Percentiles rank a stretch among this genome's conserved stretches.
Conservation (phyloP, 1,140 invertebrate species). For the Philopotamus ludificatus region DNA sequence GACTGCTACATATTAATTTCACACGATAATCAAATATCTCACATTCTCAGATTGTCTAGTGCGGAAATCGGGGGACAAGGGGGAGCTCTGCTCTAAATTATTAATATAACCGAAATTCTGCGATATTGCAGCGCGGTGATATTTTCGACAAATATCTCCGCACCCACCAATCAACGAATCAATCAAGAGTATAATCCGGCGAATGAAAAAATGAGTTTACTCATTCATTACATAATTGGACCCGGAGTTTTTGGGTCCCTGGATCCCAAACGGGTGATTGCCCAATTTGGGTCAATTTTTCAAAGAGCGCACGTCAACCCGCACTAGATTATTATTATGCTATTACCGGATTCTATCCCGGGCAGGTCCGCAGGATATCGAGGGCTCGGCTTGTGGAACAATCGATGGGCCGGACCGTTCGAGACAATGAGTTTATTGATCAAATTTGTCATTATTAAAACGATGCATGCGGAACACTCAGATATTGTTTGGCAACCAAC, state of each 20-base stretch:
- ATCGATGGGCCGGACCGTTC: no score
- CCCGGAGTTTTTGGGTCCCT: neutral
- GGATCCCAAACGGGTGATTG: neutral
- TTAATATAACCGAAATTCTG: no score
- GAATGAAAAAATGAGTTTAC: no score
- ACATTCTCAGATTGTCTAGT: no score
- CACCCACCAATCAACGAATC: neutral
- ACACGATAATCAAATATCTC: constrained; percentile 9
- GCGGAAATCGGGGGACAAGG: no score
- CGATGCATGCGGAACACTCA: no score
- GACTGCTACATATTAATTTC: constrained; percentile 8
- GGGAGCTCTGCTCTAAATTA: no score
- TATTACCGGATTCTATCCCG: neutral
- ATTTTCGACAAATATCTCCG: neutral
- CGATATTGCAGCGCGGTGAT: no score
- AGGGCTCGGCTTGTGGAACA: neutral
- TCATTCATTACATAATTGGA: neutral
- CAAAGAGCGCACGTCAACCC: neutral
- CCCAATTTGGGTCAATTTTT: constrained; percentile 10
- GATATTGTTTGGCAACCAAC: no score
- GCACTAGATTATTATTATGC: constrained; percentile 1
- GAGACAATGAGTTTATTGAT: no score
- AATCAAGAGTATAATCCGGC: no score
- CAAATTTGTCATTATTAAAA: no score
- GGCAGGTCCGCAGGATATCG: neutral